Conservation (phyloP, 2,888 invertebrate species). For the Melinaea menophilus region DNA sequence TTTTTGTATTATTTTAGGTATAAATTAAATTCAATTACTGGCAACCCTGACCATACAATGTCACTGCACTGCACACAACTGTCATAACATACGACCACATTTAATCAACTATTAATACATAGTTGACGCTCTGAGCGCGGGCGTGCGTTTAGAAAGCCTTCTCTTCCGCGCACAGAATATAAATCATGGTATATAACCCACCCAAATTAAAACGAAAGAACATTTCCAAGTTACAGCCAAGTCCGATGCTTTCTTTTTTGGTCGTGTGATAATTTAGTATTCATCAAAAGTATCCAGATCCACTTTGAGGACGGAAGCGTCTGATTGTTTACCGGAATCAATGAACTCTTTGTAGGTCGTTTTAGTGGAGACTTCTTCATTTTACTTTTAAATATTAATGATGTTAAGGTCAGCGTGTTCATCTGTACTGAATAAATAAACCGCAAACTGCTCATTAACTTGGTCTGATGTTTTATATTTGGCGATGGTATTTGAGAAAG, state of each 20-base stretch:
- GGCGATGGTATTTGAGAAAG: neutral
- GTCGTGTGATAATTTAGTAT: conserved; percentile 43
- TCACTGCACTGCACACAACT: neutral
- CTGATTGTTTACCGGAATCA: conserved; percentile 65
- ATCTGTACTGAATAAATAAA: neutral
- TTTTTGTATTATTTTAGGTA: no score
- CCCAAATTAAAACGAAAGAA: conserved; percentile 26
- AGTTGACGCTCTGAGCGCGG: conserved; percentile 24
- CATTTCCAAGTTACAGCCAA: conserved; percentile 10
- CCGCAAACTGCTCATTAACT: neutral
- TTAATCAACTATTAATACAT: conserved; percentile 17
- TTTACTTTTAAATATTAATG: conserved; percentile 29
- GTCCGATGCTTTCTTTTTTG: conserved; percentile 19
- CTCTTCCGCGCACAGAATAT: conserved; percentile 32
- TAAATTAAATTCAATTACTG: no score
- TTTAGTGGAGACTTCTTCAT: conserved; percentile 28
- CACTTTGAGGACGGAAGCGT: conserved; percentile 59
- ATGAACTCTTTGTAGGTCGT: conserved; percentile 63
- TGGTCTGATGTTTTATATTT: neutral
- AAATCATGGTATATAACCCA: conserved; percentile 33
- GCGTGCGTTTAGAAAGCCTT: conserved; percentile 37
- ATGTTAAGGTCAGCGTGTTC: conserved; percentile 24
- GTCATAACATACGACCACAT: neutral
- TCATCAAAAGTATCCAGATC: conserved; percentile 45
- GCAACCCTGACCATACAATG: no score